Evolutionary conservation across 1,140 invertebrate genomes (phyloP).

Genomic region (Drosophila subpulchrella): DNA sequence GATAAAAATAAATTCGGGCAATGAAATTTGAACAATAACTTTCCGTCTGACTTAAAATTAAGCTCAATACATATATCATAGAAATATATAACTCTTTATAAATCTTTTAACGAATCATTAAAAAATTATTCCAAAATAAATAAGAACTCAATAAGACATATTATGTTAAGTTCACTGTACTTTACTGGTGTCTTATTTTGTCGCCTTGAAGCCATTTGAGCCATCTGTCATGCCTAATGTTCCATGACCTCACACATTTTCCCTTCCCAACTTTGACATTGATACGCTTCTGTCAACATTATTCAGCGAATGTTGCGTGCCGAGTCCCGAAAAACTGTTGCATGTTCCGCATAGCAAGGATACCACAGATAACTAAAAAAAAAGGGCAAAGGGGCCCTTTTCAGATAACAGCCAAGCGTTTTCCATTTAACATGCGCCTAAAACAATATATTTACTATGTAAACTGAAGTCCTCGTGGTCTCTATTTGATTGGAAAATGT

Average conservation of each 20-base stretch:
- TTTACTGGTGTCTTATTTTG: conserved; percentile 11
- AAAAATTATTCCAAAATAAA: neutral
- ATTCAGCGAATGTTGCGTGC: conserved; percentile 37
- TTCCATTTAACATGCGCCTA: conserved; percentile 41
- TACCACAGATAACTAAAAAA: neutral
- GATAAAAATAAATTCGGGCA: no score
- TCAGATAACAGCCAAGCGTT: conserved; percentile 16
- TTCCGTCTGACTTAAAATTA: no score
- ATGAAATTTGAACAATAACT: no score
- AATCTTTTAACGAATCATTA: no score
- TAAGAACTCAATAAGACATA: neutral
- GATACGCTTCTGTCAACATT: conserved; percentile 56
- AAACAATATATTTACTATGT: conserved; percentile 47
- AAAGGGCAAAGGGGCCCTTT: conserved; percentile 14
- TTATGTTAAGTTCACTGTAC: conserved; percentile 1
- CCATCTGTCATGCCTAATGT: conserved; percentile 36
- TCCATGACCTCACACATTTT: neutral
- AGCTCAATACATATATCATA: no score
- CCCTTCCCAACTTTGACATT: conserved; percentile 14
- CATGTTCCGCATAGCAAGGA: conserved; percentile 29
- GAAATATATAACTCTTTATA: no score
- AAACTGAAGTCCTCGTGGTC: conserved; percentile 22
- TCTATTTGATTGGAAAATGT: conserved; percentile 42
- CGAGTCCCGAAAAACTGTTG: conserved; percentile 27
- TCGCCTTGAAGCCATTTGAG: conserved; percentile 14